Evolutionary conservation across 2,797 vertebrate species (phyloP).

Genomic region (Enteromius mattozi): DNA sequence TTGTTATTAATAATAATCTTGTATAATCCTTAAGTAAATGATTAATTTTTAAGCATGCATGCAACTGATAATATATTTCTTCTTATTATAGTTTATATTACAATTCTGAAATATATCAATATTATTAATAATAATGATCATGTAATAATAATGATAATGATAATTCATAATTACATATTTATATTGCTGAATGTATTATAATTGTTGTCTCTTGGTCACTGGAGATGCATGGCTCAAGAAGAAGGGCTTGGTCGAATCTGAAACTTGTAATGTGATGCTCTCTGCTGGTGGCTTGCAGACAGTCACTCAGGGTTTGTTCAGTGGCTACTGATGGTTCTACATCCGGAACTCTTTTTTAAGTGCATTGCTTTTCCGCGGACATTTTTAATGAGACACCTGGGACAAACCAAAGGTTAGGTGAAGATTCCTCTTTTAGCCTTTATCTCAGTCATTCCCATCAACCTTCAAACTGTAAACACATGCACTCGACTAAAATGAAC

Average conservation of each 20-base stretch:
- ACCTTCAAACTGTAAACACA: neutral
- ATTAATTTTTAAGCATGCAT: neutral
- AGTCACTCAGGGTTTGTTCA: neutral
- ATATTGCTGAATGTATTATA: neutral
- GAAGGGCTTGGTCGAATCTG: neutral
- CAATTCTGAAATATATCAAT: no score
- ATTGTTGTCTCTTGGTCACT: neutral
- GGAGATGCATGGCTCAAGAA: no score
- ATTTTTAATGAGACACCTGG: constrained; percentile 59
- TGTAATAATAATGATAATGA: neutral
- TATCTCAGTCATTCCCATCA: neutral
- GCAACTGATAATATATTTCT: neutral
- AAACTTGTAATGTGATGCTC: constrained; percentile 61
- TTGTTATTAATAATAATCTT: neutral
- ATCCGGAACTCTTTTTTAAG: constrained; percentile 59
- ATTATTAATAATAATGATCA: no score
- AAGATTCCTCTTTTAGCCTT: neutral
- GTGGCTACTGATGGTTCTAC: neutral
- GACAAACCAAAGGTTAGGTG: neutral
- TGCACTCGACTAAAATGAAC: neutral
- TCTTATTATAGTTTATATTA: neutral
- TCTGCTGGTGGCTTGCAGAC: constrained; percentile 49
- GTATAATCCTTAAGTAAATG: neutral
- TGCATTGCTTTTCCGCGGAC: constrained; percentile 43
- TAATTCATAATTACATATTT: neutral